Percentiles rank a stretch among this genome's conserved stretches.
Evolutionary conservation across 2,888 invertebrate genomes (phyloP).

Genomic region (Agrypnus murinus): DNA sequence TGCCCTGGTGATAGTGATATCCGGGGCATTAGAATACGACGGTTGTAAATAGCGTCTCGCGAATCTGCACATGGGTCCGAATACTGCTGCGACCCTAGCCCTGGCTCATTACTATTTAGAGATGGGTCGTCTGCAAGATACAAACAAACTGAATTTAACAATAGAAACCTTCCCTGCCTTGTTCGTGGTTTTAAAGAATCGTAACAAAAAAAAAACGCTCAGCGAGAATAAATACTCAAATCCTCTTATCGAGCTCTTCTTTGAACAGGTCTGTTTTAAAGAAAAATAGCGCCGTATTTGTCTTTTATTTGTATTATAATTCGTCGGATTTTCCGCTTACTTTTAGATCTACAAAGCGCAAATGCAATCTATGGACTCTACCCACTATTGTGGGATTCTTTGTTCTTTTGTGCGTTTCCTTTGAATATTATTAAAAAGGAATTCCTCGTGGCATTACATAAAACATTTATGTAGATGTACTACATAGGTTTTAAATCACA

Average conservation of each 20-base stretch:
- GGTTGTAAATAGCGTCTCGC: constrained; percentile 38
- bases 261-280: constrained; percentile 47
- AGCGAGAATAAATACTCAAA: constrained; percentile 46
- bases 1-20: constrained; percentile 31
- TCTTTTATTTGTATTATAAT: constrained; percentile 51
- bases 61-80: constrained; percentile 38
- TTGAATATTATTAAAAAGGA: neutral
- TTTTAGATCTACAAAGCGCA: constrained; percentile 28
- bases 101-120: constrained; percentile 23
- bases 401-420: neutral
- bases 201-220: constrained; percentile 34
- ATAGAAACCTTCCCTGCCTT: constrained; percentile 30
- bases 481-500: no score
- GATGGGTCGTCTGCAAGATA: constrained; percentile 8
- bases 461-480: neutral
- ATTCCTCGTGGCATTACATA: neutral
- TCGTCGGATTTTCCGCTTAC: constrained; percentile 25
- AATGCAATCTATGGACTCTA: constrained; percentile 19
- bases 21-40: constrained; percentile 36
- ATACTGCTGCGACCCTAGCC: constrained; percentile 7
- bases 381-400: constrained; percentile 6
- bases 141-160: constrained; percentile 19
- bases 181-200: constrained; percentile 31
- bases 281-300: constrained; percentile 46
- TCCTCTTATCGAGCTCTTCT: constrained; percentile 45